A percentile compares a stretch with the other conserved stretches of the same genome.
Conservation (phyloP, 37 sponge, comb jelly and placozoan genomes). For the Haliclona indistincta region DNA sequence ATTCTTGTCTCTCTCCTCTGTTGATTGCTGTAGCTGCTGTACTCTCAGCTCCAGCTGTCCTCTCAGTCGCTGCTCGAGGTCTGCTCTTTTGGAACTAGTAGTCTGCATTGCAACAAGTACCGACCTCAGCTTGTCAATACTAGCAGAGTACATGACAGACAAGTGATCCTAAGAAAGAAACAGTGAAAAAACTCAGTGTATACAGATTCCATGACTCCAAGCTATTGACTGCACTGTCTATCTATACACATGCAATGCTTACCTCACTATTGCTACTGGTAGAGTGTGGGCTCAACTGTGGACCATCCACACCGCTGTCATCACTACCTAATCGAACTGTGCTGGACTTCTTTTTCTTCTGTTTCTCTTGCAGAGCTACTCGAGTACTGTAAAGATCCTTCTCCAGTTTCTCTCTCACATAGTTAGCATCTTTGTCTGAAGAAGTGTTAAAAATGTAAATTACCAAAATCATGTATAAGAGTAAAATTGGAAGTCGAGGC, state of each 20-base stretch:
- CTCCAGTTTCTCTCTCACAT: conserved; percentile 46
- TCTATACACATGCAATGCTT: too few species aligned
- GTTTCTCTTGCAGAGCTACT: conserved; percentile 35
- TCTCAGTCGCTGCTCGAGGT: conserved; percentile 61
- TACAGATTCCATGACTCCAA: neutral
- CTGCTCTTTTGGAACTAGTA: conserved; percentile 55
- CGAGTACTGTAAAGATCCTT: conserved; percentile 47
- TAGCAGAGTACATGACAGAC: conserved; percentile 34
- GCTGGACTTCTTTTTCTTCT: neutral
- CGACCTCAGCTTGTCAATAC: conserved; percentile 55
- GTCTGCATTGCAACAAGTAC: conserved; percentile 44
- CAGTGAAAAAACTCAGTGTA: neutral
- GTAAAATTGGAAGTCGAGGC: neutral
- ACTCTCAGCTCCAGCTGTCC: conserved; percentile 27
- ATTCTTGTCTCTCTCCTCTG: neutral
- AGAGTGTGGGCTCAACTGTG: too few species aligned
- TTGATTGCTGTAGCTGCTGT: conserved; percentile 6
- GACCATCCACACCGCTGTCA: too few species aligned
- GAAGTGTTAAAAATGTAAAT: neutral
- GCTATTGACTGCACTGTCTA: too few species aligned
- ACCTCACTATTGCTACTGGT: too few species aligned
- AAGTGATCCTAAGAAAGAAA: neutral
- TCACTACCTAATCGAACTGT: too few species aligned
- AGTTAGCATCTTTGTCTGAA: conserved; percentile 52
- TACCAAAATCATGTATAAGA: neutral